Percentiles rank a stretch among this genome's conserved stretches.
These are phyloP conservation scores for Stigmatopora nigra DNA, from an alignment of 2,113 vertebrate species.

Conservation along the genomic window DNA sequence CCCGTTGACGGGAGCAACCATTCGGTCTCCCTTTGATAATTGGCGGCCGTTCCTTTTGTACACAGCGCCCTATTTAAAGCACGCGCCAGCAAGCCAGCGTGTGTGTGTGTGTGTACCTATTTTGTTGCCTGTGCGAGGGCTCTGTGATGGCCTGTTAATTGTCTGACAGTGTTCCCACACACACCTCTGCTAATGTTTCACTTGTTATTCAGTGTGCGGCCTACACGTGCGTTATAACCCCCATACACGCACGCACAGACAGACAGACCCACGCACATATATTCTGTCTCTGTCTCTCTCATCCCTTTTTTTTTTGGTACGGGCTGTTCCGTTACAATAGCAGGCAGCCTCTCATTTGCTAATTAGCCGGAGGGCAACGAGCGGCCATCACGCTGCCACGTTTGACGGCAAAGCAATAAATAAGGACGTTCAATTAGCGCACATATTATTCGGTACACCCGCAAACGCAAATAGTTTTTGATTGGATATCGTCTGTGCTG, in stretches of 20 bases:
- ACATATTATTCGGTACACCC: no score
- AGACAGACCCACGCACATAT: neutral
- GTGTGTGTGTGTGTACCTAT: slow-evolving; percentile 8
- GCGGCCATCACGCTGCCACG: slow-evolving; percentile 69
- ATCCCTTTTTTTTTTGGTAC: slow-evolving; percentile 67
- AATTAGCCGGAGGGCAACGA: slow-evolving; percentile 70
- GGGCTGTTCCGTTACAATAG: slow-evolving; percentile 79
- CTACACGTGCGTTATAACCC: slow-evolving; percentile 33
- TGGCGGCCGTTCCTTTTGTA: slow-evolving; percentile 1
- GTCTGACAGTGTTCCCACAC: slow-evolving; percentile 87
- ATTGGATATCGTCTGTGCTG: neutral
- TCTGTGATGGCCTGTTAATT: slow-evolving; percentile 82
- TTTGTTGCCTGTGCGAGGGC: slow-evolving; percentile 30
- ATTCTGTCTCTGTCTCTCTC: no score
- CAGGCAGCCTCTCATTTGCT: slow-evolving; percentile 72
- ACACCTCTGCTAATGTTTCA: slow-evolving; percentile 94
- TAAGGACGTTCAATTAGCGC: neutral
- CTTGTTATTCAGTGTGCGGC: slow-evolving; percentile 90
- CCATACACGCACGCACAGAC: slow-evolving; percentile 21
- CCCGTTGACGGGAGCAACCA: neutral
- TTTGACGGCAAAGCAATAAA: slow-evolving; percentile 2
- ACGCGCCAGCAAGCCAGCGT: slow-evolving; percentile 1
- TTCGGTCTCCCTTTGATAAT: slow-evolving; percentile 2
- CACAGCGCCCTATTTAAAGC: neutral
- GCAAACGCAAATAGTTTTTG: no score